Evolutionary conservation across 2,113 vertebrate genomes (phyloP), one percentile per base, ranked within the genome.

Genomic region (Herpailurus yagouaroundi): DNA sequence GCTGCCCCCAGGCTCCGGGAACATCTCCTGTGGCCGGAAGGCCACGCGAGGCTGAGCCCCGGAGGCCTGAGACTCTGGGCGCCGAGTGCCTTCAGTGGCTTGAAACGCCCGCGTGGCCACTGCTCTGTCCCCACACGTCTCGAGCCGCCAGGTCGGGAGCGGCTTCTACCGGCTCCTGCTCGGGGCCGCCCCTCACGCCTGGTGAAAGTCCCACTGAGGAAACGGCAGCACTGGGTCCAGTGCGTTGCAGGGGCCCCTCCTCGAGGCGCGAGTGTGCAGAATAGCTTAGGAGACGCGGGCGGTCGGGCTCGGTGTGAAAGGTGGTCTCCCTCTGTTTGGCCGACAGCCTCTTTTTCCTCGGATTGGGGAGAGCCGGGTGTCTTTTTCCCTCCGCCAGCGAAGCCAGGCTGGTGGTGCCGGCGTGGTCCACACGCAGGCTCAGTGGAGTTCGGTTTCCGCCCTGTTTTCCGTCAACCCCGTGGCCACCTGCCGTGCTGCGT

Each of bases 301-400:
- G 18, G 7, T 18, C 5, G 19, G 18, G 55, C 55, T 57, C 19
- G 5, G 19, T 5, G 55, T 18, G 55, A 4, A 21, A 21, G 55
- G 57, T 21, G 57, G 57, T 23, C 57, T 23, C 57, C 57, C 57
- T 60, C 89, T 71, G 7, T 52, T 36, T 89, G 25, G 2, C 95
- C 63, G 64, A 18, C 18, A 5, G 68, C 71, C 93, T 57, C 63
- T 91, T 85, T 48, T 64, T 66, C 73, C 41, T 97, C 63, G 73
- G 60, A 66, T 29, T 95, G 50, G 66, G 69, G 16, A 45, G 55
- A 71, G 33, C 82, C n/a, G 93, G 23, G 3, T 18, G 36, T 36
- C 27, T 93, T 55, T 55, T 88, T 27, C 45, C 57, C 29, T 45
- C 45, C 74, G 52, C 16, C 7, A 25, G 86, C 19, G 48, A 85